Base-by-base conservation (phyloP, 1,140 invertebrate species). In the Drosophila kikkawai region DNA sequence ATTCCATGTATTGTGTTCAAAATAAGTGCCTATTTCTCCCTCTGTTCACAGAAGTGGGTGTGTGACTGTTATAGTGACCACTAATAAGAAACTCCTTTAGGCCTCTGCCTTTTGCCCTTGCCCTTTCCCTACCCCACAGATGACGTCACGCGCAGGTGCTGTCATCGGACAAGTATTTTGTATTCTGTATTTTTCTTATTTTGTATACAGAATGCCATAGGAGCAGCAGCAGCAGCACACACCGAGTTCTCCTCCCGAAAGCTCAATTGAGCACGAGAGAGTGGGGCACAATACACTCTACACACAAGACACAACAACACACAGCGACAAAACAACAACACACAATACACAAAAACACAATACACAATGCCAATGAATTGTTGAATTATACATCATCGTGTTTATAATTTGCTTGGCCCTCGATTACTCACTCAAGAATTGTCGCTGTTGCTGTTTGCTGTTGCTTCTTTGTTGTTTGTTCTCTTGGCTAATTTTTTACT, bases 381-480 rank as follows among this genome's bases (percentile, higher is more conserved):
- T 37, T 74, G 55, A 74, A 60, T 74, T 74, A 73, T 59, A 74
- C 70, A 74, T 74, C 75, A 78, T 78, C 56, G 50, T 68, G 65
- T 67, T 68, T 77, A 68, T 77, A 77, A 76, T 56, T 53, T 59
- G 47, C 41, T 53, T n/a, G 39, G 22, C 39, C 50, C 39, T 29
- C 58, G 76, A 79, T 79, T 79, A 79, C 76, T 79, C 76, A 79
- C 76, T 65, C 66, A 55, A 70, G 59, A 79, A 79, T 56, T 64
- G 66, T 73, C 59, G 55, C 45, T 56, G 39, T 19, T 13, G 19
- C 12, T 26, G 26, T 5, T 5, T 26, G 19, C 12, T 22, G 29
- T 34, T 32, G n/a, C 36, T 15, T n/a, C 47, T 41, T 26, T 48
- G 13, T 37, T 50, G 26, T 51, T 12, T 26, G 42, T 36, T 11